Evolutionary conservation across 2,888 invertebrate species (phyloP).

Genomic region (Calameuta pallipes): DNA sequence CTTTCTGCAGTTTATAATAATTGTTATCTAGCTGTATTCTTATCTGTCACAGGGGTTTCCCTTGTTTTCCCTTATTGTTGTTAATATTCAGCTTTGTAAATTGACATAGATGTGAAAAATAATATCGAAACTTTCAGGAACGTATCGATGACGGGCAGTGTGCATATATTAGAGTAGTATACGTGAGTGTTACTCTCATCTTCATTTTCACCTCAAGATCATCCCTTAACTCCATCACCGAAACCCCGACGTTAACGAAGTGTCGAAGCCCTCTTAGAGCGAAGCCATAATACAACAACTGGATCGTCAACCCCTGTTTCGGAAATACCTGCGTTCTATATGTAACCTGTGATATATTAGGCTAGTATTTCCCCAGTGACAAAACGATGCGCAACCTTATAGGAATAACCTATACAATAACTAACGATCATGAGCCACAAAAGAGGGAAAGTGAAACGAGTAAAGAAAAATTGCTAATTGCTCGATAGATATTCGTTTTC

Average conservation of each 20-base stretch:
- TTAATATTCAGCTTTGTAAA: no score
- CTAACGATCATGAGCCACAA: not conserved
- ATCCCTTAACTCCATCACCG: not conserved
- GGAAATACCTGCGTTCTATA: not conserved
- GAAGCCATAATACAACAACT: not conserved
- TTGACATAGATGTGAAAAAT: no score
- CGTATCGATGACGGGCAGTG: no score
- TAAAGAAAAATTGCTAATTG: not conserved
- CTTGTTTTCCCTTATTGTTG: no score
- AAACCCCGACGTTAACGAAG: not conserved
- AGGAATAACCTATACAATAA: not conserved
- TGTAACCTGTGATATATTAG: not conserved
- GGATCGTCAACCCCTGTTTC: not conserved
- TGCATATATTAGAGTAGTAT: not conserved
- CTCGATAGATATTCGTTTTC: not conserved
- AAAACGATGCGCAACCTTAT: not conserved
- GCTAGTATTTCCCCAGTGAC: not conserved
- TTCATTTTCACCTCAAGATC: not conserved
- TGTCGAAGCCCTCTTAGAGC: not conserved
- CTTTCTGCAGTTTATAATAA: no score
- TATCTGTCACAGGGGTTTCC: no score
- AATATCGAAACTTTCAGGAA: no score
- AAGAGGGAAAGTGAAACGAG: not conserved
- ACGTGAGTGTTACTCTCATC: not conserved
- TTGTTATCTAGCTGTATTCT: no score